Percentiles rank a stretch among this genome's conserved stretches.
These are phyloP conservation scores for Bemisia tabaci DNA, from an alignment of 1,140 invertebrate genomes.

Conservation along the genomic window DNA sequence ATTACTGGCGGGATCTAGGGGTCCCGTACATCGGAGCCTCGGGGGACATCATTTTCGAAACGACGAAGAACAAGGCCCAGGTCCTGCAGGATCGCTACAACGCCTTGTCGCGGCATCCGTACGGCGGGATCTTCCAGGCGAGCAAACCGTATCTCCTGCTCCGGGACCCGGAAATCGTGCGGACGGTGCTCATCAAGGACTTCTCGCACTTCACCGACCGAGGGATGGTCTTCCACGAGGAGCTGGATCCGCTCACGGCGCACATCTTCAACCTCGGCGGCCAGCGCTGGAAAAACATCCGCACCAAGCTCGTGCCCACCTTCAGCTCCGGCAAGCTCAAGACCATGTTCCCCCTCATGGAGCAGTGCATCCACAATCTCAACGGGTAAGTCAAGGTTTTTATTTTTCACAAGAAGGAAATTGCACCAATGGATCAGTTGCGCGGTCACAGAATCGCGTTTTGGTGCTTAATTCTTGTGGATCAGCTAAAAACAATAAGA, in stretches of 20 bases:
- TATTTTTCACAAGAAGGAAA: too few relatives aligned
- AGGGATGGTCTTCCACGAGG: slow-evolving; percentile 18
- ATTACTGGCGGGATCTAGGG: slow-evolving; percentile 28
- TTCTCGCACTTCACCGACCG: slow-evolving; percentile 32
- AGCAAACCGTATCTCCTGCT: slow-evolving; percentile 21
- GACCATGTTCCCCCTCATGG: slow-evolving; percentile 35
- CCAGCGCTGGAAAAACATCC: slow-evolving; percentile 28
- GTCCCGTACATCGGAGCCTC: slow-evolving; percentile 23
- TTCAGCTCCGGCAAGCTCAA: slow-evolving; percentile 36
- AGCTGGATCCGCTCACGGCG: slow-evolving; percentile 20
- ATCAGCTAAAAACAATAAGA: too few relatives aligned
- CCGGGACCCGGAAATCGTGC: slow-evolving; percentile 32
- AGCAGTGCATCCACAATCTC: slow-evolving; percentile 25
- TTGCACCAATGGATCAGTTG: too few relatives aligned
- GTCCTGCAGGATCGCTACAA: not conserved
- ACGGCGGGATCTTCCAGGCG: not conserved
- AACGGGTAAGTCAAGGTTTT: not conserved
- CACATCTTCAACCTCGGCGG: slow-evolving; percentile 19
- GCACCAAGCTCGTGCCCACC: slow-evolving; percentile 30
- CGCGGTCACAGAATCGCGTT: too few relatives aligned
- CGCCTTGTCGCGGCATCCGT: not conserved
- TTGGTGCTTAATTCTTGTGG: too few relatives aligned
- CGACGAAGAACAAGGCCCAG: not conserved
- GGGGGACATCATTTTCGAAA: not conserved
- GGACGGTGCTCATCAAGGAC: slow-evolving; percentile 34